Evolutionary conservation across 2,797 vertebrate species (phyloP).

Genomic region (Acanthornis magna): DNA sequence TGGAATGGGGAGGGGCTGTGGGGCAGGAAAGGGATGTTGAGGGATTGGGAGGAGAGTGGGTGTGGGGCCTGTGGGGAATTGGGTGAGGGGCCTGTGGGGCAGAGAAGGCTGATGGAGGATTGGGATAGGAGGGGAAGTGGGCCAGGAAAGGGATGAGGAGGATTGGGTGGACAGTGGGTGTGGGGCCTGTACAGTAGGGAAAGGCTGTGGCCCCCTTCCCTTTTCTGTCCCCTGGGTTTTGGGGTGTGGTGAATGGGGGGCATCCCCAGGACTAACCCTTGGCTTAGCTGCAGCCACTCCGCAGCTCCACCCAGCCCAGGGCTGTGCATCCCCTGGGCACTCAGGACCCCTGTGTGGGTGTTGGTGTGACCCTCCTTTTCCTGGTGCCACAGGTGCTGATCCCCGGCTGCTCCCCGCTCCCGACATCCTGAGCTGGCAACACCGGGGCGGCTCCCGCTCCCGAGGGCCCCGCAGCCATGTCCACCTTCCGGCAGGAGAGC

Average conservation of each 20-base stretch:
- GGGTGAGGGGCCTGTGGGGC: too few species aligned
- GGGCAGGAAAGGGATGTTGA: background rate
- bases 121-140: background rate
- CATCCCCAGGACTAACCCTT: background rate
- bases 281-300: background rate
- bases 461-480: slow-evolving; percentile 69
- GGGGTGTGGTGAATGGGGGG: background rate
- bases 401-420: background rate
- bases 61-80: too few species aligned
- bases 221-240: background rate
- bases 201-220: background rate
- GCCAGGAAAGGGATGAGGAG: background rate
- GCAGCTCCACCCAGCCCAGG: accelerated
- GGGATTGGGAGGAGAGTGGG: too few species aligned
- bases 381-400: background rate
- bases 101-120: background rate
- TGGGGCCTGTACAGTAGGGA: background rate
- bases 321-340: background rate
- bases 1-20: background rate
- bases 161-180: background rate
- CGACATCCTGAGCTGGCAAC: accelerated
- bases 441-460: background rate
- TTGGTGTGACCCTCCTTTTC: accelerated
- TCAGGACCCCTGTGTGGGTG: accelerated
- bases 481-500: slow-evolving; percentile 91